These are phyloP conservation scores for Pheosia tremula DNA, from an alignment of 2,888 invertebrate genomes.

Conservation along the genomic window DNA sequence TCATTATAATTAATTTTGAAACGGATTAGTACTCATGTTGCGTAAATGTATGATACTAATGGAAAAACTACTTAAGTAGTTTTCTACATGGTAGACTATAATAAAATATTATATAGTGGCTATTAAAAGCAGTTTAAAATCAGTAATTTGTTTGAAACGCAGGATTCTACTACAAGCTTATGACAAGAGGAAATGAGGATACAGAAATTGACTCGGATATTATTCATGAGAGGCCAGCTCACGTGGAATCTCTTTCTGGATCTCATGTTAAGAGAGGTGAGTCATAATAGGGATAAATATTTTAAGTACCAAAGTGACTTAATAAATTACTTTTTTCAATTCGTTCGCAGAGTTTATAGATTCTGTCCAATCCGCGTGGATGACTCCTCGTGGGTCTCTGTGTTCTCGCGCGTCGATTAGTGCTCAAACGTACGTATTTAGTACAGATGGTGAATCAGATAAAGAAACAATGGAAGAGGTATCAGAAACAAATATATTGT, in stretches of 20 bases:
- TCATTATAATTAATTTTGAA: too few species aligned
- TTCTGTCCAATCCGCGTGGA: neutral
- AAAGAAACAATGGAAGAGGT: neutral
- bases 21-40: too few species aligned
- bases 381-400: neutral
- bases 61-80: too few species aligned
- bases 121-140: too few species aligned
- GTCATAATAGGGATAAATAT: neutral
- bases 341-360: neutral
- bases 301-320: neutral
- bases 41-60: too few species aligned
- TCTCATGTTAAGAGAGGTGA: slow-evolving; percentile 58
- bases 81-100: too few species aligned
- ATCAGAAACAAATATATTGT: too few species aligned
- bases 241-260: slow-evolving; percentile 22
- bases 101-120: too few species aligned
- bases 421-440: slow-evolving; percentile 1
- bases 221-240: slow-evolving; percentile 50
- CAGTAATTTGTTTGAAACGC: neutral
- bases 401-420: slow-evolving; percentile 5
- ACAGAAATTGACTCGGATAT: slow-evolving; percentile 61
- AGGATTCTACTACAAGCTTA: slow-evolving; percentile 82
- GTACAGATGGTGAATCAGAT: neutral
- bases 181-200: slow-evolving; percentile 83
- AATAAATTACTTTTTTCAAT: neutral